Evolutionary conservation across 2,797 vertebrate genomes (phyloP).

Genomic region (Etheostoma perlongum): DNA sequence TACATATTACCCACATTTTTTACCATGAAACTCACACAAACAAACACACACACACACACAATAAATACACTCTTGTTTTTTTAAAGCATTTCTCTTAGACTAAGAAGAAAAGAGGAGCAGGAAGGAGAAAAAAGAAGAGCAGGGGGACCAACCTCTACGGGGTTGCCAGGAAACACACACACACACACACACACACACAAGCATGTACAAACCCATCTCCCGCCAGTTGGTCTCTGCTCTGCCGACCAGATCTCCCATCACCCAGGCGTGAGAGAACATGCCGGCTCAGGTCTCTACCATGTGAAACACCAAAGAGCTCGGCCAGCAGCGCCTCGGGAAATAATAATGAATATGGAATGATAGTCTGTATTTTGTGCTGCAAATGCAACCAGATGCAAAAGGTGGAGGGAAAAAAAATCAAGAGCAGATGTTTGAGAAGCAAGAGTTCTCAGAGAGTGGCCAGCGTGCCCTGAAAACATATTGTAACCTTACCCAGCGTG

Average conservation of each 20-base stretch:
- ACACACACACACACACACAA: slow-evolving; percentile 35
- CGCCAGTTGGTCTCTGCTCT: slow-evolving; percentile 29
- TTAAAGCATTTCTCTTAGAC: slow-evolving; percentile 38
- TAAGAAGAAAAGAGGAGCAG: slow-evolving; percentile 66
- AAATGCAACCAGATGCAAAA: slow-evolving; percentile 98
- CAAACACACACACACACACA: too few relatives aligned
- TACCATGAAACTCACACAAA: too few relatives aligned
- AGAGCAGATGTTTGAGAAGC: slow-evolving; percentile 90
- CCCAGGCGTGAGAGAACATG: slow-evolving; percentile 87
- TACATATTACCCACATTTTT: too few relatives aligned
- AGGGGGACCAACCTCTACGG: slow-evolving; percentile 85
- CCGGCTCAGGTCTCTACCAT: slow-evolving; percentile 81
- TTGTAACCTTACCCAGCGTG: slow-evolving; percentile 73
- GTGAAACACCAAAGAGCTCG: slow-evolving; percentile 83
- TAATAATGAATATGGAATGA: slow-evolving; percentile 98
- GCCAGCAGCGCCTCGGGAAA: slow-evolving; percentile 89
- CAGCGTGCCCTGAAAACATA: slow-evolving; percentile 84
- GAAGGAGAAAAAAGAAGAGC: slow-evolving; percentile 50
- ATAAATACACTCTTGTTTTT: too few relatives aligned
- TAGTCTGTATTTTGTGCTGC: slow-evolving; percentile 89
- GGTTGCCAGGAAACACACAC: slow-evolving; percentile 89
- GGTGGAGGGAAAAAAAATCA: slow-evolving; percentile 83
- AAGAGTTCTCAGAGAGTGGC: slow-evolving; percentile 48
- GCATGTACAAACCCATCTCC: slow-evolving; percentile 35
- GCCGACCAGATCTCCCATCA: slow-evolving; percentile 44